Conservation (phyloP, 2,888 invertebrate species). For the Dioctria rufipes region DNA sequence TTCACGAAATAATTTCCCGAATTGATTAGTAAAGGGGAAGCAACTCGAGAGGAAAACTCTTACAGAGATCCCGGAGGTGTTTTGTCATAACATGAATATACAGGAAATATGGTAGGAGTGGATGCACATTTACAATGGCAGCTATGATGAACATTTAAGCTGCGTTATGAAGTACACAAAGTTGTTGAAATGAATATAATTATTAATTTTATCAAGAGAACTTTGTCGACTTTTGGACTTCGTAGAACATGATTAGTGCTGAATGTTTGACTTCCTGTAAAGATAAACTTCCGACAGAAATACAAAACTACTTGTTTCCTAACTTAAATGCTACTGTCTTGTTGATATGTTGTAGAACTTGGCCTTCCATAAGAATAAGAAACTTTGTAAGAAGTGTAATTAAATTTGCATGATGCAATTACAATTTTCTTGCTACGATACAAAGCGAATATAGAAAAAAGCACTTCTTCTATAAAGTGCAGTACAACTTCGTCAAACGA, state of each 20-base stretch:
- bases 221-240: not conserved
- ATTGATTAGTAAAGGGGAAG: constrained; percentile 23
- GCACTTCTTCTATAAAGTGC: no score
- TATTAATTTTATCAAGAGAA: constrained; percentile 3
- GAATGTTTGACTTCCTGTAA: constrained; percentile 15
- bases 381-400: no score
- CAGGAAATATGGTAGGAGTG: not conserved
- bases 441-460: no score
- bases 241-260: not conserved
- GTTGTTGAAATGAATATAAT: not conserved
- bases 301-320: not conserved
- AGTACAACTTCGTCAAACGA: no score
- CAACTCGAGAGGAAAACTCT: constrained; percentile 9
- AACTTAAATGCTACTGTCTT: no score
- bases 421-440: no score
- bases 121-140: not conserved
- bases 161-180: constrained; percentile 8
- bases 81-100: not conserved
- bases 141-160: not conserved
- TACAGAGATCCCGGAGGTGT: constrained; percentile 19
- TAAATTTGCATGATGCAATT: no score
- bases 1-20: constrained; percentile 22
- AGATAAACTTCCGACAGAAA: constrained; percentile 19
- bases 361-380: no score
- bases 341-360: no score